These are phyloP conservation scores for Loriculus beryllinus DNA, from an alignment of 2,797 vertebrate genomes.

Conservation along the genomic window DNA sequence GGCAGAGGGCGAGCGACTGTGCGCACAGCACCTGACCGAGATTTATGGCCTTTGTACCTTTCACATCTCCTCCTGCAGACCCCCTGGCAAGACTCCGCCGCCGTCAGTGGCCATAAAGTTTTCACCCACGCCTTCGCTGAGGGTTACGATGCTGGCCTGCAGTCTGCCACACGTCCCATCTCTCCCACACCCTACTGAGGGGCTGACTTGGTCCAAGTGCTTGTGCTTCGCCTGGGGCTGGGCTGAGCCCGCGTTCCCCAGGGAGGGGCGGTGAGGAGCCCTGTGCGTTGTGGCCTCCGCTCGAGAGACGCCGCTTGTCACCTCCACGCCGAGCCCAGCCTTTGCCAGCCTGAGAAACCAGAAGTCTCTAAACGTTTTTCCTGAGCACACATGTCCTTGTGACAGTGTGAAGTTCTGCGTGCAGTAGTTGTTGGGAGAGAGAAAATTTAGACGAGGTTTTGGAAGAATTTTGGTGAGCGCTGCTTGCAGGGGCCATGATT, in stretches of 20 bases:
- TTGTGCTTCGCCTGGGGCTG: rapidly evolving
- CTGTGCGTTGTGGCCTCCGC: background rate
- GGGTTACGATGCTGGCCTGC: background rate
- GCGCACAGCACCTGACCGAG: rapidly evolving
- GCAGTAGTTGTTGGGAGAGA: constrained; percentile 11
- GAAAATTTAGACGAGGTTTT: constrained; percentile 43
- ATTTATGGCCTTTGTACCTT: rapidly evolving
- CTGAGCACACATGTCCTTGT: constrained; percentile 37
- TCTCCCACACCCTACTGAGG: background rate
- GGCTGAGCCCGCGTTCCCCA: background rate
- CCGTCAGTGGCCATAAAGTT: background rate
- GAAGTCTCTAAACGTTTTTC: constrained; percentile 37
- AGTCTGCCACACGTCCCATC: background rate
- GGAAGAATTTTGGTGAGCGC: constrained; percentile 63
- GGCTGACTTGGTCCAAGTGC: background rate
- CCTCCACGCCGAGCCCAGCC: constrained; percentile 23
- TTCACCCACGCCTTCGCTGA: background rate
- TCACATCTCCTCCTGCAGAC: background rate
- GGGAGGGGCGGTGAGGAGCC: constrained; percentile 1
- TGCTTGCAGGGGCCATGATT: constrained; percentile 55
- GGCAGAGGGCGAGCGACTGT: rapidly evolving
- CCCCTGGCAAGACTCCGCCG: background rate
- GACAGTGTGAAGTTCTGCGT: constrained; percentile 7
- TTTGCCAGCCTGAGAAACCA: constrained; percentile 44
- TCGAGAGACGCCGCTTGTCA: constrained; percentile 12